phyloP scores from a whole-genome alignment of 2,113 vertebrate genomes.

The Strix uralensis region DNA sequence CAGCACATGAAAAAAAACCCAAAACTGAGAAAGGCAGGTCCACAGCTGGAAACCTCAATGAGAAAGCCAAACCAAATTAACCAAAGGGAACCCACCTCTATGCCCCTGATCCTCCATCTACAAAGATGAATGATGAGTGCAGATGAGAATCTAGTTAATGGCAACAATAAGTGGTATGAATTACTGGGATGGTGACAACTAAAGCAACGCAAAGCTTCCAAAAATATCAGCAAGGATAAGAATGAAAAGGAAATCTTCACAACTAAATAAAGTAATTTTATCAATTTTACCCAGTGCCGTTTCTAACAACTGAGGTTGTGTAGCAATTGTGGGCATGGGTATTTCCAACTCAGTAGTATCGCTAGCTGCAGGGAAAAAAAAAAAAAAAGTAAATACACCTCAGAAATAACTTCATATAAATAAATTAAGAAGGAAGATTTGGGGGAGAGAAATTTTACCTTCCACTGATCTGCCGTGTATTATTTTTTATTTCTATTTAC shows the following conservation, averaged over 20 bases:
- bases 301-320: not conserved
- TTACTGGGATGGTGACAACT: not conserved
- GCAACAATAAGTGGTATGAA: not conserved
- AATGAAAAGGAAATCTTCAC: not conserved
- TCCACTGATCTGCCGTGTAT: not conserved
- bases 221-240: not conserved
- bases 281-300: not conserved
- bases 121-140: not conserved
- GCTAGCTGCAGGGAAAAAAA: not conserved
- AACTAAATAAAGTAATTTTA: not conserved
- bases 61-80: not conserved
- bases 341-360: not conserved
- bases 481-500: not conserved
- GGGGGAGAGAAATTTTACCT: not conserved
- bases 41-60: not conserved
- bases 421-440: not conserved
- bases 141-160: not conserved
- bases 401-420: not conserved
- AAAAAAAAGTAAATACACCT: not conserved
- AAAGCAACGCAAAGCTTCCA: not conserved
- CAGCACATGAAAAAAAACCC: not conserved
- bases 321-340: not conserved
- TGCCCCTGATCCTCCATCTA: not conserved
- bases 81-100: not conserved
- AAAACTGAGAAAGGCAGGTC: not conserved